Percentiles rank a stretch among this genome's conserved stretches.
Conservation (phyloP, 2,113 vertebrate genomes). For the Hiodon alosoides region DNA sequence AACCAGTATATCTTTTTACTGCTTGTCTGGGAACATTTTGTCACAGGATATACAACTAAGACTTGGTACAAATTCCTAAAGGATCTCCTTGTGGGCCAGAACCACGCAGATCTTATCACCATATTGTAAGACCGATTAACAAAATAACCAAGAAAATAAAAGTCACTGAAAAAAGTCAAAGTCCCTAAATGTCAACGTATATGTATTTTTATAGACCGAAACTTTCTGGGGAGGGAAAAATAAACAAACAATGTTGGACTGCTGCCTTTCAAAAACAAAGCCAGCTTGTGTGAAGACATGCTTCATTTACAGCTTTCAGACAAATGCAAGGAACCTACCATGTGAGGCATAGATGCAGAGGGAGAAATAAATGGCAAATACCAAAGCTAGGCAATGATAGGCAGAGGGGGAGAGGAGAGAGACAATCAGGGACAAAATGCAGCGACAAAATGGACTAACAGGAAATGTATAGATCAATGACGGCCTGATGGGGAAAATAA, state of each 20-base stretch:
- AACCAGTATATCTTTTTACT: too few species aligned
- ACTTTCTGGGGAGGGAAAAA: background rate
- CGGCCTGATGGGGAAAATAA: too few species aligned
- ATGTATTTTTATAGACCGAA: background rate
- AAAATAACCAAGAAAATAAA: too few species aligned
- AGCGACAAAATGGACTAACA: constrained; percentile 46
- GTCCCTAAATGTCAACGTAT: too few species aligned
- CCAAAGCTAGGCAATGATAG: constrained; percentile 66
- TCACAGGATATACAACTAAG: too few species aligned
- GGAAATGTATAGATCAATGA: background rate
- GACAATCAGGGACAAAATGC: constrained; percentile 41
- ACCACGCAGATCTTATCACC: too few species aligned
- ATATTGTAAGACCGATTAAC: too few species aligned
- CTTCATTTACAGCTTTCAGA: constrained; percentile 24
- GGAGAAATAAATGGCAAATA: constrained; percentile 68
- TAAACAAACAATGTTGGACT: background rate
- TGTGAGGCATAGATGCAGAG: constrained; percentile 67
- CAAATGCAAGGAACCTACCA: constrained; percentile 51
- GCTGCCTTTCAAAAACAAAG: background rate
- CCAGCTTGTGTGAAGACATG: constrained; percentile 4
- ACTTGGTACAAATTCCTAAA: too few species aligned
- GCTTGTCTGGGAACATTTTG: too few species aligned
- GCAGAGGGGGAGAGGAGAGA: constrained; percentile 60
- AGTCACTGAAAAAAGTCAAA: too few species aligned
- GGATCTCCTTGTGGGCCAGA: too few species aligned